These are phyloP conservation scores for Gnathonemus longibarbis DNA, from an alignment of 2,113 vertebrate genomes.

Conservation along the genomic window DNA sequence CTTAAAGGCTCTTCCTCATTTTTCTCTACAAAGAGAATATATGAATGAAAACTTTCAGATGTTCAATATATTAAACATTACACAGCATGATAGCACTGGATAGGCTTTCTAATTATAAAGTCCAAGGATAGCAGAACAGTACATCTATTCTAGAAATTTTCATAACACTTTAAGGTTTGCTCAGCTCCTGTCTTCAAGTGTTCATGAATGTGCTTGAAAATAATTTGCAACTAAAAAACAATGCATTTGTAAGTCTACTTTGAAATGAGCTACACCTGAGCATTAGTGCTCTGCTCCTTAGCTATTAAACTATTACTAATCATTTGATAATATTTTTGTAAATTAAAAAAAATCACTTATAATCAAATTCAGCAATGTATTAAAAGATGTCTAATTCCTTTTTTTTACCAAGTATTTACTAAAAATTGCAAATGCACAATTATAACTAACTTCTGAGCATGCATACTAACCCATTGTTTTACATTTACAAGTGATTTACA, in stretches of 20 bases:
- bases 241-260: too few relatives aligned
- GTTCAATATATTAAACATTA: too few relatives aligned
- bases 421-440: background rate
- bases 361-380: background rate
- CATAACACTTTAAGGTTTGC: too few relatives aligned
- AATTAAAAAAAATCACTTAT: background rate
- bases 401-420: background rate
- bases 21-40: too few relatives aligned
- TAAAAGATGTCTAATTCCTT: background rate
- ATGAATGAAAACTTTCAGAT: too few relatives aligned
- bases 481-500: background rate
- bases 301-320: background rate
- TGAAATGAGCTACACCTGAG: background rate
- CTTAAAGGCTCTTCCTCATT: slow-evolving; percentile 7
- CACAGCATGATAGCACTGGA: too few relatives aligned
- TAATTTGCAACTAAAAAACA: too few relatives aligned
- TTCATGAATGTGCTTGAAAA: too few relatives aligned
- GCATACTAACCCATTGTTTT: background rate
- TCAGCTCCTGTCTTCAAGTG: too few relatives aligned
- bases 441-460: background rate
- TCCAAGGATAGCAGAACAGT: too few relatives aligned
- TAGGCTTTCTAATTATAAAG: too few relatives aligned
- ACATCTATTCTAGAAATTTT: too few relatives aligned
- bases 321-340: background rate
- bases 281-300: background rate